Evolutionary conservation across 2,888 invertebrate species (phyloP), one percentile per base, ranked within the genome.

Genomic region (Agrilus mali): DNA sequence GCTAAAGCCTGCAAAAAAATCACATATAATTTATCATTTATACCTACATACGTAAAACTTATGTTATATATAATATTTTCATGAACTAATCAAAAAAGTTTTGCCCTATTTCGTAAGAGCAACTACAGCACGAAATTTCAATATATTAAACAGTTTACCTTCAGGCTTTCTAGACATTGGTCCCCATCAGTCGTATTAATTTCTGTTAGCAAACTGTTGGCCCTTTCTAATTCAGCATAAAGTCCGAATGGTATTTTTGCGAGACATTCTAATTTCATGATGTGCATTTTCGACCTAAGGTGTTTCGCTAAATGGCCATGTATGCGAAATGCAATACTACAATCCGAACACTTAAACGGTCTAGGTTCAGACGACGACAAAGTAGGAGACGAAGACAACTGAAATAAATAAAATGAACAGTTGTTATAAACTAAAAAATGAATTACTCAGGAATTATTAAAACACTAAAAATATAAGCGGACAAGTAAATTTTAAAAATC

Each of bases 291-390:
- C 50, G 93, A 93, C 44, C 96, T 80, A 47, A 97, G 73, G 72
- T 98, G 97, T 67, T 96, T 96, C 1, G 95, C 94, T 57, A 98
- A 71, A 67, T 96, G 96, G 0, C 96, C 97, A 60, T 94, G 95
- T 59, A 95, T 95, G 55, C 92, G 77, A 65, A 98, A 97, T 7
- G 94, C 95, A 53, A 93, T 88, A 61, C 88, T 89, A 65, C 97
- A 97, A 61, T 96, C 94, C 15, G 81, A 82, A 69, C 97, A 97
- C 59, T 93, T 88, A 65, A 95, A 97, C 14, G 96, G 95, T 40
- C 96, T 76, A 3, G 96, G 96, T 68, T 96, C 95, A 50, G 83
- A 84, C 12, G 86, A 84, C 1, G 86, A 86, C 7, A 81, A 71
- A 41, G 90, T 81, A 8, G 86, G 67, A 7, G 67, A 65, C 16